Percentiles rank a stretch among this genome's conserved stretches.
phyloP scores from a whole-genome alignment of 2,888 invertebrate genomes.

The Crocallis elinguaria region DNA sequence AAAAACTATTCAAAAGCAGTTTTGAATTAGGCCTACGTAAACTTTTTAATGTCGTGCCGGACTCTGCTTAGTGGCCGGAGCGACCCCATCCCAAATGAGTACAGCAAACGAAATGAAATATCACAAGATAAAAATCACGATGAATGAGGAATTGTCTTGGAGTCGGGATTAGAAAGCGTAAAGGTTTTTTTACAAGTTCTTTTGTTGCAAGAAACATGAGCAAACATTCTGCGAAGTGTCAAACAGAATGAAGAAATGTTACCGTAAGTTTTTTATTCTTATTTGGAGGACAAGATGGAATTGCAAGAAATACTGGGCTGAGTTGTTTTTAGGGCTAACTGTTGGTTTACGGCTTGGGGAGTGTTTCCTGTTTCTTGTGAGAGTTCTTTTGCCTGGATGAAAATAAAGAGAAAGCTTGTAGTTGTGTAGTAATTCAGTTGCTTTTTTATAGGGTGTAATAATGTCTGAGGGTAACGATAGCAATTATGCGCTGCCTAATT shows the following conservation, averaged over 20 bases:
- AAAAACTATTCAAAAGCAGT: too few species aligned
- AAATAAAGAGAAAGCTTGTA: too few species aligned
- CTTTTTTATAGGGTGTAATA: too few species aligned
- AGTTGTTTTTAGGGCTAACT: background rate
- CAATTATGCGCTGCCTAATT: too few species aligned
- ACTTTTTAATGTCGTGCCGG: background rate
- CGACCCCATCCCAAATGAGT: slow-evolving; percentile 13
- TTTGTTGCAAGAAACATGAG: slow-evolving; percentile 10
- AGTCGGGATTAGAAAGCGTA: slow-evolving; percentile 25
- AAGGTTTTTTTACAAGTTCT: slow-evolving; percentile 22
- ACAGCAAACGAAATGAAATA: slow-evolving; percentile 37
- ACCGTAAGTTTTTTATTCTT: slow-evolving; percentile 6
- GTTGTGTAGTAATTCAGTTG: too few species aligned
- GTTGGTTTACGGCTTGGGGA: background rate
- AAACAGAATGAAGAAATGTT: slow-evolving; percentile 17
- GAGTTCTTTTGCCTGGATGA: too few species aligned
- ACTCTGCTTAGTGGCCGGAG: slow-evolving; percentile 2
- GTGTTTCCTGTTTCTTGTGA: too few species aligned
- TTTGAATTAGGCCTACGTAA: background rate
- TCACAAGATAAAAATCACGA: slow-evolving; percentile 33
- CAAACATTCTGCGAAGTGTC: slow-evolving; percentile 8
- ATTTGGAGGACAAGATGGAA: background rate
- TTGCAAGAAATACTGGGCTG: background rate
- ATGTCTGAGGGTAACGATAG: too few species aligned
- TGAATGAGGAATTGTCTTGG: slow-evolving; percentile 27